Evolutionary conservation across 35 echinoderm and acorn worm species (phyloP).

Genomic region (Hemicentrotus pulcherrimus): DNA sequence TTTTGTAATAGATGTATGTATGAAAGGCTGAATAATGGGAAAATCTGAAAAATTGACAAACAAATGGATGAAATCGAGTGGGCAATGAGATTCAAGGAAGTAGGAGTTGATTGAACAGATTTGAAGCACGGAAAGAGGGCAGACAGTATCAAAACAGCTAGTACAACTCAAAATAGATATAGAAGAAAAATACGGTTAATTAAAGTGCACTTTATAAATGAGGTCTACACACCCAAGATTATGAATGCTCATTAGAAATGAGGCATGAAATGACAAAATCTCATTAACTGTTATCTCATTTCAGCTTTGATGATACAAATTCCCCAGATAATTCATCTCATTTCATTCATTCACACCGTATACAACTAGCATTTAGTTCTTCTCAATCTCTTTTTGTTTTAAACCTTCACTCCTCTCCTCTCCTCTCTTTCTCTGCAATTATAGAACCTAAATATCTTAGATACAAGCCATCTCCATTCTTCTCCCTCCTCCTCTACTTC

Average conservation of each 20-base stretch:
- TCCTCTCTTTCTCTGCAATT: no score
- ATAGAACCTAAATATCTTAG: no score
- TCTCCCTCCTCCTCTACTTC: no score
- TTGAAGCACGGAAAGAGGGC: background rate
- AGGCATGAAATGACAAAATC: background rate
- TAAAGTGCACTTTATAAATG: background rate
- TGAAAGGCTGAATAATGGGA: no score
- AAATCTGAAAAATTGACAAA: background rate
- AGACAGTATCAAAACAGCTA: background rate
- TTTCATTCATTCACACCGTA: background rate
- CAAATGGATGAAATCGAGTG: background rate
- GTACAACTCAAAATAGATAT: background rate
- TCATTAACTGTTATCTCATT: background rate
- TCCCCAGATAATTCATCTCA: background rate
- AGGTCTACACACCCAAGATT: background rate
- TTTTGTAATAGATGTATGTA: no score
- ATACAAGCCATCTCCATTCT: no score
- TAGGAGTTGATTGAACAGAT: background rate
- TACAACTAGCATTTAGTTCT: no score
- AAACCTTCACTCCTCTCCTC: no score
- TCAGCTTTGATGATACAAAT: background rate
- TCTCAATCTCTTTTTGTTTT: no score
- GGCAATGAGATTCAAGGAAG: background rate
- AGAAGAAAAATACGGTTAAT: background rate
- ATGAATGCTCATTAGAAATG: background rate